A percentile compares a stretch with the other conserved stretches of the same genome.
phyloP scores from a whole-genome alignment of 2,888 invertebrate genomes.

The Phortica okadai region DNA sequence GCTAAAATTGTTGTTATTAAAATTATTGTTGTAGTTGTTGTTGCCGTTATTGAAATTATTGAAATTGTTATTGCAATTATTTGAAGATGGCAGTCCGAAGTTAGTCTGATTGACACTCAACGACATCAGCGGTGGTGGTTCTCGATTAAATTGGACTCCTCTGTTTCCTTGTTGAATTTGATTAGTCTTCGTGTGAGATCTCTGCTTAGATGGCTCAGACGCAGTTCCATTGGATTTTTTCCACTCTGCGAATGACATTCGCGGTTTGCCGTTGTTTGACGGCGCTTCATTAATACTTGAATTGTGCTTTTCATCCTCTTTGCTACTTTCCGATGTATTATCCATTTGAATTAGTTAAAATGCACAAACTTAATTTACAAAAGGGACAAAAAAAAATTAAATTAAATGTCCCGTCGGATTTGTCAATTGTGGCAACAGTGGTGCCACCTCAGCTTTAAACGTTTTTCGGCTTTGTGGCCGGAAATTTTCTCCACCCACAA shows the following conservation, averaged over 20 bases:
- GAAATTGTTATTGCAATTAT: slow-evolving; percentile 15
- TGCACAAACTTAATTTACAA: slow-evolving; percentile 24
- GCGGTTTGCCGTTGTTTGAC: slow-evolving; percentile 35
- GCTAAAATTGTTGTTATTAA: slow-evolving; percentile 34
- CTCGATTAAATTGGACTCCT: background rate
- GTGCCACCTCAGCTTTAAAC: background rate
- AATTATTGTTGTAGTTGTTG: slow-evolving; percentile 38
- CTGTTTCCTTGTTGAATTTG: background rate
- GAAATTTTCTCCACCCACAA: too few relatives aligned
- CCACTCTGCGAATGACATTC: slow-evolving; percentile 66
- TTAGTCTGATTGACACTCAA: background rate
- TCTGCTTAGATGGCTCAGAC: background rate
- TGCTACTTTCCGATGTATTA: slow-evolving; percentile 36
- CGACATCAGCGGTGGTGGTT: slow-evolving; percentile 23
- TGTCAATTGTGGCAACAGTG: background rate
- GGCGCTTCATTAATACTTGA: slow-evolving; percentile 27
- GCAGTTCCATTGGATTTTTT: slow-evolving; percentile 56
- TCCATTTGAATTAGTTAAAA: slow-evolving; percentile 49
- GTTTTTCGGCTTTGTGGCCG: too few relatives aligned
- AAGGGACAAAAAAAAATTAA: background rate
- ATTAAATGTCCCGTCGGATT: background rate
- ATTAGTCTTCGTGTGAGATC: background rate
- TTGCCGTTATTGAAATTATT: slow-evolving; percentile 38
- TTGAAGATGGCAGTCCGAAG: background rate
- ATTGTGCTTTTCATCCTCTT: slow-evolving; percentile 5